Conservation (phyloP, 2,888 invertebrate genomes). For the Monopis laevigella region DNA sequence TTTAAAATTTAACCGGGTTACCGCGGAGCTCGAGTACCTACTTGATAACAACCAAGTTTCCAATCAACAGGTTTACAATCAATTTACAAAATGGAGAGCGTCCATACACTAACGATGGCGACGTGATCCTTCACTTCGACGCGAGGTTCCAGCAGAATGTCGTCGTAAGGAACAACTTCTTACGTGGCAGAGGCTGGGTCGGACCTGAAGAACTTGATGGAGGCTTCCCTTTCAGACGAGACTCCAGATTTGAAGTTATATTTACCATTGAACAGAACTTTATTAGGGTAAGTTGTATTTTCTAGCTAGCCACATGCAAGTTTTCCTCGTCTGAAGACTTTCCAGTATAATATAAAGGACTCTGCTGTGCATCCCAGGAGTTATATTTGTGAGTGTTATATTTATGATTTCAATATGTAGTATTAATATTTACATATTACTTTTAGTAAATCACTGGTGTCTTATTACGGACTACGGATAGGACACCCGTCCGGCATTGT, state of each 20-base stretch:
- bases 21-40: too few species aligned
- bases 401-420: too few species aligned
- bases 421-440: too few species aligned
- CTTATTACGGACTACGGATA: too few species aligned
- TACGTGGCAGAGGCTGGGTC: background rate
- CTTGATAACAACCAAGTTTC: too few species aligned
- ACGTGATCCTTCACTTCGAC: background rate
- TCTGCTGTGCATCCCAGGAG: too few species aligned
- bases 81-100: background rate
- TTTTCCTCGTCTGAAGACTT: background rate
- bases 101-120: background rate
- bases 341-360: background rate
- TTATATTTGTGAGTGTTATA: too few species aligned
- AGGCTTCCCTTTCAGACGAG: background rate
- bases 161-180: background rate
- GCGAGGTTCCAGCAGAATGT: background rate
- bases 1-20: too few species aligned
- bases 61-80: slow-evolving; percentile 1
- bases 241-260: slow-evolving; percentile 2
- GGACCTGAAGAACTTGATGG: background rate
- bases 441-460: too few species aligned
- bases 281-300: slow-evolving; percentile 4
- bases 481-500: too few species aligned
- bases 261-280: background rate
- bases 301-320: too few species aligned